Evolutionary conservation across 2,888 invertebrate genomes (phyloP).

Genomic region (Netelia virgata): DNA sequence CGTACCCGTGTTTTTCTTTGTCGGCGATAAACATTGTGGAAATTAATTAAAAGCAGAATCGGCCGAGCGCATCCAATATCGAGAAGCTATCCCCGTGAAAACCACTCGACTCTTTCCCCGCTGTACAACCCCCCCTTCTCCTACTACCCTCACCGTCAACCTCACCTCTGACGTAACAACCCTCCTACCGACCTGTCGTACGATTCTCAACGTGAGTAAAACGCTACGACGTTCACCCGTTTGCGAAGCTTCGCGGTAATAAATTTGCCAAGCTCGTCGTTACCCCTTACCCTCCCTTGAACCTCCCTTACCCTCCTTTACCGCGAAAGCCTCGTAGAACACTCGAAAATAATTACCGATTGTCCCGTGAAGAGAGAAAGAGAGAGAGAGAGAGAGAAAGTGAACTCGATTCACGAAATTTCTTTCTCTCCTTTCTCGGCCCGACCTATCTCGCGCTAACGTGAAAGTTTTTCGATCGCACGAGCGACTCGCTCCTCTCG

Average conservation of each 20-base stretch:
- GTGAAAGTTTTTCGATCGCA: no score
- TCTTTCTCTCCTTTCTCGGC: no score
- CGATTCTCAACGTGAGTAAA: conserved; percentile 34
- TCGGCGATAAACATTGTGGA: conserved; percentile 68
- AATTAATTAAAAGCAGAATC: conserved; percentile 69
- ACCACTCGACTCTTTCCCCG: conserved; percentile 62
- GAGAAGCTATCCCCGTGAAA: conserved; percentile 65
- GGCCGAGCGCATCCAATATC: conserved; percentile 70
- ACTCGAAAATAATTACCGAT: conserved; percentile 65
- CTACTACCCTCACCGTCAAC: conserved; percentile 7
- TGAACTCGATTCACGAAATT: no score
- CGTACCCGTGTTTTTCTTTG: conserved; percentile 64
- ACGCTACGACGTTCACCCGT: conserved; percentile 45
- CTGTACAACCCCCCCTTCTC: conserved; percentile 40
- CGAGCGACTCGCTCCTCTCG: no score
- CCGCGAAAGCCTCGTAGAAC: conserved; percentile 39
- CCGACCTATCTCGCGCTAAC: no score
- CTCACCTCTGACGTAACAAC: not conserved
- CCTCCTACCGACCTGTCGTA: not conserved
- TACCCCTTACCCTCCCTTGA: not conserved
- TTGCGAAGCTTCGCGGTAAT: conserved; percentile 55
- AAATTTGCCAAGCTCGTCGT: conserved; percentile 61
- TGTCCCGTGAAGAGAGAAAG: conserved; percentile 26
- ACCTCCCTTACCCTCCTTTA: not conserved
- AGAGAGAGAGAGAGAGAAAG: no score